Conservation (phyloP, 1,140 invertebrate species). For the Stratiolaelaps scimitus region DNA sequence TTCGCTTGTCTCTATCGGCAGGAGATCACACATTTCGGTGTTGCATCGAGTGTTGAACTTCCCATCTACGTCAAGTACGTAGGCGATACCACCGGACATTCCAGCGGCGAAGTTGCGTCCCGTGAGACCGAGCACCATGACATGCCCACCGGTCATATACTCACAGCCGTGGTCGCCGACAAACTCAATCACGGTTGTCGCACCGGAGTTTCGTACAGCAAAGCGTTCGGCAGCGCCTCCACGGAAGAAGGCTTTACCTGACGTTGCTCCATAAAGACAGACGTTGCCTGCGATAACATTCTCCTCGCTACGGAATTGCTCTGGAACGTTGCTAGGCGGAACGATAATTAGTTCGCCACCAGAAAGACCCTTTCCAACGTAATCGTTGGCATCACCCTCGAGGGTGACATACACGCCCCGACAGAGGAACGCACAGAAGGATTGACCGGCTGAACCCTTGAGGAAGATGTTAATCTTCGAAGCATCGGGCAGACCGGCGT, state of each 20-base stretch:
- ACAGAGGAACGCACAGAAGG: slow-evolving; percentile 93
- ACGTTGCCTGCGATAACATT: slow-evolving; percentile 98
- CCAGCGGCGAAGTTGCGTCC: slow-evolving; percentile 97
- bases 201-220: slow-evolving; percentile 93
- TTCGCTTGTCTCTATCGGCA: slow-evolving; percentile 60
- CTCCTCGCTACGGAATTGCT: slow-evolving; percentile 64
- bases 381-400: slow-evolving; percentile 97
- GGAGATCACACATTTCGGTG: slow-evolving; percentile 71
- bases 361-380: slow-evolving; percentile 88
- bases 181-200: slow-evolving; percentile 67
- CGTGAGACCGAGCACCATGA: slow-evolving; percentile 80
- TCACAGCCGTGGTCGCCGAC: slow-evolving; percentile 98
- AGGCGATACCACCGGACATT: slow-evolving; percentile 95
- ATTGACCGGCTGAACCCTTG: slow-evolving; percentile 92
- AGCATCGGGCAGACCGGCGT: slow-evolving; percentile 66
- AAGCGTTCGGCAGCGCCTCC: slow-evolving; percentile 95
- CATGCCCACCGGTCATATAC: slow-evolving; percentile 94
- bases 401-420: slow-evolving; percentile 76
- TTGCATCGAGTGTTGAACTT: slow-evolving; percentile 62
- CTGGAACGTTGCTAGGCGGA: slow-evolving; percentile 68
- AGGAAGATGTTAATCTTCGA: slow-evolving; percentile 72
- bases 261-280: slow-evolving; percentile 91
- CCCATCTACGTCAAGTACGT: slow-evolving; percentile 63
- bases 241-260: slow-evolving; percentile 82
- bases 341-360: slow-evolving; percentile 89